These are phyloP conservation scores for Toxotes chatareus DNA, from an alignment of 2,113 vertebrate genomes.

Conservation along the genomic window DNA sequence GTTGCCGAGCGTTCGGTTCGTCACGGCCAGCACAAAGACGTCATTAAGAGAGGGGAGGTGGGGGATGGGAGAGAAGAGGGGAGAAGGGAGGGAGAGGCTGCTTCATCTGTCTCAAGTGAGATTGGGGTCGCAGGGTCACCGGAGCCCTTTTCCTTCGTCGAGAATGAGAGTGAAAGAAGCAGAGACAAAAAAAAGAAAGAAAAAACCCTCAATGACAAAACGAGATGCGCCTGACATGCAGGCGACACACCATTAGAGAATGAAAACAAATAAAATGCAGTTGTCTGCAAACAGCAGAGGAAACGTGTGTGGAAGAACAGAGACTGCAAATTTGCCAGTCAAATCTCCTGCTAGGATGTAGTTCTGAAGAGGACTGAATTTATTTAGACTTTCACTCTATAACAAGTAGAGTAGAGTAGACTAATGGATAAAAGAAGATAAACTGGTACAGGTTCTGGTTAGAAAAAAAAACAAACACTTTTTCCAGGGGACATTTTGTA, in stretches of 20 bases:
- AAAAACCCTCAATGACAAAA: slow-evolving; percentile 67
- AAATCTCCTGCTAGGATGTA: slow-evolving; percentile 43
- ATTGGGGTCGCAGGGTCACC: slow-evolving; percentile 79
- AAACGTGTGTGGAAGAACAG: slow-evolving; percentile 51
- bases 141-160: slow-evolving; percentile 73
- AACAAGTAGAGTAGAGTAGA: neutral
- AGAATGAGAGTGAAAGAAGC: slow-evolving; percentile 63
- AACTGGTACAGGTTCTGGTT: neutral
- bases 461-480: neutral
- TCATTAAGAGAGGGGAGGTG: slow-evolving; percentile 66
- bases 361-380: slow-evolving; percentile 22
- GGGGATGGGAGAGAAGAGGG: slow-evolving; percentile 10
- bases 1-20: slow-evolving; percentile 66
- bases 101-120: slow-evolving; percentile 84
- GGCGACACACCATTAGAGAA: slow-evolving; percentile 70
- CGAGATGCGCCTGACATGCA: slow-evolving; percentile 68
- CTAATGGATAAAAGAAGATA: neutral
- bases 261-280: slow-evolving; percentile 78
- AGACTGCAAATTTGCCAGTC: slow-evolving; percentile 32
- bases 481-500: neutral
- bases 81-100: slow-evolving; percentile 44
- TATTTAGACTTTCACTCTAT: slow-evolving; percentile 32
- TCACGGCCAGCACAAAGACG: slow-evolving; percentile 67
- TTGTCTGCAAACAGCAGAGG: slow-evolving; percentile 63
- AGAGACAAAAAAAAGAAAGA: slow-evolving; percentile 22